Base-by-base conservation (phyloP, 2,888 invertebrate species). In the Asteroscopus sphinx region DNA sequence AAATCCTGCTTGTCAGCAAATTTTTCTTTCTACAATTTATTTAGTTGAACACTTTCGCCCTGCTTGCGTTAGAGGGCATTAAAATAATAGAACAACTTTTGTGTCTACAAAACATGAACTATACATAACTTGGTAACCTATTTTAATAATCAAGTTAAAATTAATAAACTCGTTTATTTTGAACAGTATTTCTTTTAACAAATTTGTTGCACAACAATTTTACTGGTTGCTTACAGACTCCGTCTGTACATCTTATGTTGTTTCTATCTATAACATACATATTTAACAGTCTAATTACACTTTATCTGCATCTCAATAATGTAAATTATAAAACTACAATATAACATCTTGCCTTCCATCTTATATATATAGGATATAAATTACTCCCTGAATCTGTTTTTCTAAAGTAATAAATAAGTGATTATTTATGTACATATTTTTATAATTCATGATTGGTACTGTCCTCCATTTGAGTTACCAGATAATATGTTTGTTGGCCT, bases 401-500 rank as follows among this genome's bases (percentile, higher is more conserved):
- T 39, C 3, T 51, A 13, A 36, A 1, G 7, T 46, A 44, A 52
- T 45, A 26, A 5, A n/a, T 36, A 30, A 4, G 16, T 52, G 47
- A 61, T 52, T 17, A 55, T 35, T 1, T 33, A 42, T 12, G 9
- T 28, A 46, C 32, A 55, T n/a, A 12, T 33, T 33, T 17, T 15
- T 36, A 44, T 17, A 26, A 12, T 11, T 44, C 35, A 42, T 60
- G 3, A 46, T 55, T 42, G 30, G 35, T 15, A 41, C 37, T 63
- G 58, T 48, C 45, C 63, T 48, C 59, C 33, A 35, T 49, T 67
- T 52, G 44, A 52, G 60, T 65, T 53, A 52, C 0, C 13, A 58
- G 71, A 71, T 71, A 73, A 74, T 61, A 66, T 67, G 64, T 72
- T 67, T 66, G 72, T 66, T 74, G 71, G 51, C 66, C 68, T 54